These are phyloP conservation scores for Acrobasis consociella DNA, from an alignment of 2,888 invertebrate species.

Conservation along the genomic window DNA sequence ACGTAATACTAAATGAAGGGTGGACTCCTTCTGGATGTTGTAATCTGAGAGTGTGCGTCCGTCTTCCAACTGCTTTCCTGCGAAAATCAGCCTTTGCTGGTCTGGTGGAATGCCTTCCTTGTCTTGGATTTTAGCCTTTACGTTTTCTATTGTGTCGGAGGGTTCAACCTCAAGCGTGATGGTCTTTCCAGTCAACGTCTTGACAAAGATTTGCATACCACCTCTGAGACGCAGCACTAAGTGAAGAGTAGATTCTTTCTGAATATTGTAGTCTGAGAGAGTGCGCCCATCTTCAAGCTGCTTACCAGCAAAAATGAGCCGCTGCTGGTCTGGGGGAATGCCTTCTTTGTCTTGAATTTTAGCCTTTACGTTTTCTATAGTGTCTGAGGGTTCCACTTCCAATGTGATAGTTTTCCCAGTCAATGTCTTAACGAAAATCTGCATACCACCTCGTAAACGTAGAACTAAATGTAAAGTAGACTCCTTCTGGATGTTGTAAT, in stretches of 20 bases:
- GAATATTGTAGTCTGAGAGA: slow-evolving; percentile 43
- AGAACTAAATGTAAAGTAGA: slow-evolving; percentile 44
- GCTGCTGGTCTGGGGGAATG: slow-evolving; percentile 45
- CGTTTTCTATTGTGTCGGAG: slow-evolving; percentile 46
- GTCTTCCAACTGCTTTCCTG: slow-evolving; percentile 45
- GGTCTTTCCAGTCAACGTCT: slow-evolving; percentile 43
- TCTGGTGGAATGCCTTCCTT: slow-evolving; percentile 48
- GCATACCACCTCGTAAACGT: slow-evolving; percentile 46
- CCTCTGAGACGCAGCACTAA: slow-evolving; percentile 42
- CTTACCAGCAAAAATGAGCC: slow-evolving; percentile 45
- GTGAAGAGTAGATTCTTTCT: slow-evolving; percentile 43
- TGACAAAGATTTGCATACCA: slow-evolving; percentile 47
- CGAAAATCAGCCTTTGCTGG: slow-evolving; percentile 44
- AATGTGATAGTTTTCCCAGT: slow-evolving; percentile 46
- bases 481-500: slow-evolving; percentile 49
- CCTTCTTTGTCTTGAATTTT: slow-evolving; percentile 48
- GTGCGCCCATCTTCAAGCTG: slow-evolving; percentile 47
- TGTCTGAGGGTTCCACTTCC: slow-evolving; percentile 44
- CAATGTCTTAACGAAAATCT: slow-evolving; percentile 45
- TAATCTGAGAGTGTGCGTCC: slow-evolving; percentile 43
- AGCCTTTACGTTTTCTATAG: slow-evolving; percentile 45
- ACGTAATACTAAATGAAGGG: slow-evolving; percentile 41
- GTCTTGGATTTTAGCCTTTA: slow-evolving; percentile 45
- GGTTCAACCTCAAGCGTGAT: slow-evolving; percentile 43
- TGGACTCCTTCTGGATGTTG: slow-evolving; percentile 47